These are phyloP conservation scores for Trididemnum nubilum DNA, from an alignment of 23 tunicate genomes.

Conservation along the genomic window DNA sequence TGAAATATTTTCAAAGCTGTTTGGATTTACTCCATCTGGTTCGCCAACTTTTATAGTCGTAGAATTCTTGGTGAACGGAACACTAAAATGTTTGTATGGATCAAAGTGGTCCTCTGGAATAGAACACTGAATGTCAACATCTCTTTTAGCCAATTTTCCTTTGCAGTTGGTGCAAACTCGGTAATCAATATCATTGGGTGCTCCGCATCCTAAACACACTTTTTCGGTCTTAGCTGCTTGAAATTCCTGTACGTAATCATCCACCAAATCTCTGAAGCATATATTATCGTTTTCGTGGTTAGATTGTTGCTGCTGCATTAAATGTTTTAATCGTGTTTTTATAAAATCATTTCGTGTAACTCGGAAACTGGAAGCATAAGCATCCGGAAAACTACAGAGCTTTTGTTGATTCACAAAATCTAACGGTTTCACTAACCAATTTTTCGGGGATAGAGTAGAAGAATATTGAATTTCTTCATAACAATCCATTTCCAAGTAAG, in stretches of 20 bases:
- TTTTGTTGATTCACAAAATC: background rate
- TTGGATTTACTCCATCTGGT: slow-evolving; percentile 3
- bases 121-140: background rate
- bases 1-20: slow-evolving; percentile 10
- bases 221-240: background rate
- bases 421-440: background rate
- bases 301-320: background rate
- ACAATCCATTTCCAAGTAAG: background rate
- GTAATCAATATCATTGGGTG: slow-evolving; percentile 6
- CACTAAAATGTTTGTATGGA: slow-evolving; percentile 3
- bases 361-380: background rate
- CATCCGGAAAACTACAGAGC: background rate
- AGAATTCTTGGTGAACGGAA: background rate
- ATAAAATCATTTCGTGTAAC: slow-evolving; percentile 12
- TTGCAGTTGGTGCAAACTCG: slow-evolving; percentile 8
- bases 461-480: background rate
- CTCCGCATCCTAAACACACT: slow-evolving; percentile 13
- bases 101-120: background rate
- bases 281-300: background rate
- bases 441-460: background rate
- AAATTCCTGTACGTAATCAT: background rate
- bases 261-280: background rate
- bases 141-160: slow-evolving; percentile 3
- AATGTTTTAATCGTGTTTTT: background rate
- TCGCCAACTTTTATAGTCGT: slow-evolving; percentile 13